A percentile compares a stretch with the other conserved stretches of the same genome.
Conservation (phyloP, 2,113 vertebrate species). For the Danionella cerebrum region DNA sequence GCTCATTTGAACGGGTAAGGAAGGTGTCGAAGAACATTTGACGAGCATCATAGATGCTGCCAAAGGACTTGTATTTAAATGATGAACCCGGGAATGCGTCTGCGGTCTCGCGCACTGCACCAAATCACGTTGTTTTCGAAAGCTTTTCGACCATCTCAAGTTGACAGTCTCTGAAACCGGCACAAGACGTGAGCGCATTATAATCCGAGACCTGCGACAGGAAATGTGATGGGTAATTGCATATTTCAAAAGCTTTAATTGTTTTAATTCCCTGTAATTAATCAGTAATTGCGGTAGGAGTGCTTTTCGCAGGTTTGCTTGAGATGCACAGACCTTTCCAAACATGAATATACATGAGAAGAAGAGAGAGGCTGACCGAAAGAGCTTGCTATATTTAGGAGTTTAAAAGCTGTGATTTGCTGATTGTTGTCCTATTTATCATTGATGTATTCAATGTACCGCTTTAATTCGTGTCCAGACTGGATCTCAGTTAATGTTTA, state of each 20-base stretch:
- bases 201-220: conserved; percentile 60
- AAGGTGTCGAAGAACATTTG: neutral
- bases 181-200: conserved; percentile 54
- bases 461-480: neutral
- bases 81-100: neutral
- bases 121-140: neutral
- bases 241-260: conserved; percentile 75
- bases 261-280: conserved; percentile 78
- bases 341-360: conserved; percentile 67
- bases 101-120: neutral
- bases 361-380: neutral
- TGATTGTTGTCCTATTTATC: conserved; percentile 47
- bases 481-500: neutral
- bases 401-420: conserved; percentile 33
- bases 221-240: conserved; percentile 71
- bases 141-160: neutral
- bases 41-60: neutral
- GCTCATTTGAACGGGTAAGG: neutral
- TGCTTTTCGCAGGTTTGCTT: conserved; percentile 58
- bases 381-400: conserved; percentile 43
- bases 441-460: conserved; percentile 42
- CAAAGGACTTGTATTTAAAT: neutral
- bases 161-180: neutral
- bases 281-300: conserved; percentile 72
- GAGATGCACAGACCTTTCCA: conserved; percentile 65